phyloP scores from a whole-genome alignment of 2,888 invertebrate species.

The Eulithis testata region DNA sequence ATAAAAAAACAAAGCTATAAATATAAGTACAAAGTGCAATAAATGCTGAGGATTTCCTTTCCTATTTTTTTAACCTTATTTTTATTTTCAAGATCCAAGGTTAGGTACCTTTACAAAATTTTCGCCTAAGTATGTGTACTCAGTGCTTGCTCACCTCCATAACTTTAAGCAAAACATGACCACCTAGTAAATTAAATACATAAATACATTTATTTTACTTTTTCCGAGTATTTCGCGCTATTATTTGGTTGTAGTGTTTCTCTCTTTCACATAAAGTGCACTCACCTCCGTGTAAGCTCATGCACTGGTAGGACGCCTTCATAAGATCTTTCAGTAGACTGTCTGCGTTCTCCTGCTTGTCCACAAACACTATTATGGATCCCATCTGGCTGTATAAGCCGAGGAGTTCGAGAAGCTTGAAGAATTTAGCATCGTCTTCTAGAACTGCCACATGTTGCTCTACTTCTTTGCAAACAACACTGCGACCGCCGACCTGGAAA shows the following conservation, averaged over 20 bases:
- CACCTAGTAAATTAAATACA: no score
- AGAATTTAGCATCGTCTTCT: slow-evolving; percentile 98
- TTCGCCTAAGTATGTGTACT: no score
- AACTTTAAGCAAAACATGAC: no score
- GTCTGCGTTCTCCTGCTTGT: slow-evolving; percentile 99
- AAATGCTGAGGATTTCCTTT: no score
- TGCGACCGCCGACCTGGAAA: slow-evolving; percentile 94
- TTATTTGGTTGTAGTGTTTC: no score
- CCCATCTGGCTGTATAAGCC: slow-evolving; percentile 97
- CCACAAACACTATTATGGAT: slow-evolving; percentile 98
- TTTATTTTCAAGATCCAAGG: no score
- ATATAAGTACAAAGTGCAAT: no score
- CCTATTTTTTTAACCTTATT: no score
- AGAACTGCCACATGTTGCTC: slow-evolving; percentile 97
- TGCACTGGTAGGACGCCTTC: slow-evolving; percentile 97
- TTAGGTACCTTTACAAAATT: no score
- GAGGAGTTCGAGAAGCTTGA: slow-evolving; percentile 98
- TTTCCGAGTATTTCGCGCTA: no score
- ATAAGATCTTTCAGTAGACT: slow-evolving; percentile 96
- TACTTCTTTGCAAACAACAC: slow-evolving; percentile 98
- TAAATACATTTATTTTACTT: no score
- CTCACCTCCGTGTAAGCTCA: slow-evolving; percentile 97
- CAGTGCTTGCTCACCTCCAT: no score
- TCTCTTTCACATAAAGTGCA: slow-evolving; percentile 11
- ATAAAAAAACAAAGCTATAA: slow-evolving; percentile 8